A percentile compares a stretch with the other conserved stretches of the same genome.
Evolutionary conservation across 2,113 vertebrate species (phyloP).

Genomic region (Antechinus stuartii): DNA sequence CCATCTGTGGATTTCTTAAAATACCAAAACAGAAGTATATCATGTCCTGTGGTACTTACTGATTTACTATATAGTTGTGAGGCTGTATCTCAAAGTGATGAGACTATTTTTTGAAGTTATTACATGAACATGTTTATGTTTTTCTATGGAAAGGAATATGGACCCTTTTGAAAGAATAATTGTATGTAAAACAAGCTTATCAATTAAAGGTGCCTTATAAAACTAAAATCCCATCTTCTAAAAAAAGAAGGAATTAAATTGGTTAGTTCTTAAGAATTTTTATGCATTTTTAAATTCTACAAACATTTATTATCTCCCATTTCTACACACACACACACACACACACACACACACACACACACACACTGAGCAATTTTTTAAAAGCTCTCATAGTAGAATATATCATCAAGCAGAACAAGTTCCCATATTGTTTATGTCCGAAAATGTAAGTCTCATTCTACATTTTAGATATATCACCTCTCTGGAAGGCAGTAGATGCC

Average conservation of each 20-base stretch:
- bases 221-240: not conserved
- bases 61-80: not conserved
- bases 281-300: not conserved
- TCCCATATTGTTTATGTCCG: not conserved
- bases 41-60: not conserved
- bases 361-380: not conserved
- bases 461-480: not conserved
- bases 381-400: not conserved
- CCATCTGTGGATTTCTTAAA: not conserved
- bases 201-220: not conserved
- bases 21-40: not conserved
- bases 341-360: fast-evolving
- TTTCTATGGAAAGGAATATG: not conserved
- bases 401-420: not conserved
- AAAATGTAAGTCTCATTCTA: not conserved
- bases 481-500: not conserved
- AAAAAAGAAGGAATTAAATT: not conserved
- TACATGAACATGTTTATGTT: too few relatives aligned
- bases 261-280: not conserved
- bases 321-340: not conserved
- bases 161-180: not conserved
- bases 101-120: not conserved
- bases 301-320: not conserved
- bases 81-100: not conserved
- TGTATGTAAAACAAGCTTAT: not conserved